A percentile compares a stretch with the other conserved stretches of the same genome.
Evolutionary conservation across 1,140 invertebrate species (phyloP).

Genomic region (Pteromalus puparum): DNA sequence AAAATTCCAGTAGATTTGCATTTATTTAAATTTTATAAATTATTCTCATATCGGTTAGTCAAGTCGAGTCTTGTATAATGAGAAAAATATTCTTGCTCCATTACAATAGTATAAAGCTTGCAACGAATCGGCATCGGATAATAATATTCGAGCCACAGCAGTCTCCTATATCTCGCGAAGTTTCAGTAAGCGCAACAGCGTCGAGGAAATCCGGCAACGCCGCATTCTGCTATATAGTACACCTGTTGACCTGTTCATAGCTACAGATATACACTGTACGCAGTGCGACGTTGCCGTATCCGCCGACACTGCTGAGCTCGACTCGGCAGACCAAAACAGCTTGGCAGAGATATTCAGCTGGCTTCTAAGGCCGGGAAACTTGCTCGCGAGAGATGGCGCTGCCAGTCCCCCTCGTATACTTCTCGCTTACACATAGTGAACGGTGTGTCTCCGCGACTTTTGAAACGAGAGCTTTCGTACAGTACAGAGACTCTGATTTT

Average conservation of each 20-base stretch:
- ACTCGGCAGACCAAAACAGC: neutral
- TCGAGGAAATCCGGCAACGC: conserved; percentile 17
- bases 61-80: too few relatives aligned
- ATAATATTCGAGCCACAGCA: neutral
- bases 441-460: neutral
- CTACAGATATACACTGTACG: neutral
- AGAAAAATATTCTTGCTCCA: too few relatives aligned
- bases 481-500: neutral
- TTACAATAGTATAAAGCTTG: neutral
- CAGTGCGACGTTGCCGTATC: conserved; percentile 6
- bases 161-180: neutral
- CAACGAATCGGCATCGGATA: neutral
- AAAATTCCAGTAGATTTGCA: too few relatives aligned
- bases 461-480: neutral
- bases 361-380: neutral
- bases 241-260: neutral
- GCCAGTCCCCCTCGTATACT: neutral
- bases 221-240: neutral
- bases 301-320: neutral
- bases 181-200: neutral
- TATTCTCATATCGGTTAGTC: too few relatives aligned
- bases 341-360: neutral
- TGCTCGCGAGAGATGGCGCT: conserved; percentile 42
- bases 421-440: neutral
- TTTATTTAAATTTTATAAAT: too few relatives aligned